These are phyloP conservation scores for Pseudeuparius sepicola DNA, from an alignment of 2,888 invertebrate genomes.

Conservation along the genomic window DNA sequence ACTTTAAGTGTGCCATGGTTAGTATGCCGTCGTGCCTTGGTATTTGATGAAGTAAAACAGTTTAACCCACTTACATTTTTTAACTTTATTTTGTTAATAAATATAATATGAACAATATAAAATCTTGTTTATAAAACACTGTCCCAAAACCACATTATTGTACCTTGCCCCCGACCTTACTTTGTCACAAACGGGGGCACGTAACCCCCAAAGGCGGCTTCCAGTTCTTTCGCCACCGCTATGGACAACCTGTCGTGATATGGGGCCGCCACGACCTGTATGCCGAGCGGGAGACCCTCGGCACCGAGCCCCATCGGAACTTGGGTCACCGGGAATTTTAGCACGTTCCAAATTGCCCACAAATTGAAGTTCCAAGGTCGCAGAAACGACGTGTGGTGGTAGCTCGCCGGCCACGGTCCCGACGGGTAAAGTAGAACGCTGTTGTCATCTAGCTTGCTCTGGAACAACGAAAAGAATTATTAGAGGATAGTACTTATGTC, in stretches of 20 bases:
- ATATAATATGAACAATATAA: too few species aligned
- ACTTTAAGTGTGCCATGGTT: too few species aligned
- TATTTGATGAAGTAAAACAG: too few species aligned
- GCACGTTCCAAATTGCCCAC: conserved; percentile 75
- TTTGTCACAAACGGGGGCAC: conserved; percentile 43
- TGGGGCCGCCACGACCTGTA: conserved; percentile 68
- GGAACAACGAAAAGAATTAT: conserved; percentile 31
- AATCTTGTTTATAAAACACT: too few species aligned
- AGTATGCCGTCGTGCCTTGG: too few species aligned
- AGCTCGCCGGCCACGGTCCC: conserved; percentile 68
- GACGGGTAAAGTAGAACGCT: conserved; percentile 79
- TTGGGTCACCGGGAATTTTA: conserved; percentile 75
- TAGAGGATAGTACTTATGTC: too few species aligned
- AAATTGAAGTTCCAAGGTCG: conserved; percentile 78
- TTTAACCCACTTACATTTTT: too few species aligned
- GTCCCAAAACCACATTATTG: too few species aligned
- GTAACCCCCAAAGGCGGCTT: conserved; percentile 61
- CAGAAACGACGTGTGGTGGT: conserved; percentile 68
- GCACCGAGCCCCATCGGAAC: conserved; percentile 68
- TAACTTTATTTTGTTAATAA: too few species aligned
- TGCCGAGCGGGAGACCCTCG: conserved; percentile 65
- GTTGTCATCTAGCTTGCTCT: conserved; percentile 61
- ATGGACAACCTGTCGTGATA: conserved; percentile 62
- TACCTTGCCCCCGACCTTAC: too few species aligned
- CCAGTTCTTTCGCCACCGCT: conserved; percentile 63